These are phyloP conservation scores for Semnopithecus entellus DNA, from an alignment of 2,113 vertebrate species.

Conservation along the genomic window DNA sequence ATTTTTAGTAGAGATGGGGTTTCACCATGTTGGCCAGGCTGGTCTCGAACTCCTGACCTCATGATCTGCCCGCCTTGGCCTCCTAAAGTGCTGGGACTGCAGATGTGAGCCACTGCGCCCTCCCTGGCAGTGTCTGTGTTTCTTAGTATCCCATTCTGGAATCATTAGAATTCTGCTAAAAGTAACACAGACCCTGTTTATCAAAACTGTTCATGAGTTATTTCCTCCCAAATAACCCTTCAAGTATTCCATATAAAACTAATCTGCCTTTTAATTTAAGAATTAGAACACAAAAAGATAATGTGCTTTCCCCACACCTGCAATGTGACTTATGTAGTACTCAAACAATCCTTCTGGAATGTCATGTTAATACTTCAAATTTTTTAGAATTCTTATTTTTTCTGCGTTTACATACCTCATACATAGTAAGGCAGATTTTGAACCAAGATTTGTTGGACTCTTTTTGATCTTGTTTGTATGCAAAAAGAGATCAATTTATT, in stretches of 20 bases:
- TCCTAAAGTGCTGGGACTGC: no score
- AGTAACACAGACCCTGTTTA: background rate
- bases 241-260: background rate
- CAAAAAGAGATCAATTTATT: background rate
- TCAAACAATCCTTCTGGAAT: background rate
- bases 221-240: background rate
- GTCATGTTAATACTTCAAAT: no score
- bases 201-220: background rate
- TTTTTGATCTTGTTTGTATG: background rate
- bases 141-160: background rate
- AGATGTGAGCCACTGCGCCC: no score
- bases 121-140: background rate
- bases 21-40: no score
- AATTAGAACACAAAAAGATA: background rate
- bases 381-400: background rate
- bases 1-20: no score
- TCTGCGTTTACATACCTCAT: background rate
- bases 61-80: no score
- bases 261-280: background rate
- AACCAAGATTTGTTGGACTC: background rate
- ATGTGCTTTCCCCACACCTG: background rate
- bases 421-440: background rate
- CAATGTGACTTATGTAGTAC: background rate
- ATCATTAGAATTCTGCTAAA: background rate
- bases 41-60: no score